Percentiles rank a stretch among this genome's conserved stretches.
These are phyloP conservation scores for Syncerus caffer DNA, from an alignment of 2,797 vertebrate species.

Conservation along the genomic window DNA sequence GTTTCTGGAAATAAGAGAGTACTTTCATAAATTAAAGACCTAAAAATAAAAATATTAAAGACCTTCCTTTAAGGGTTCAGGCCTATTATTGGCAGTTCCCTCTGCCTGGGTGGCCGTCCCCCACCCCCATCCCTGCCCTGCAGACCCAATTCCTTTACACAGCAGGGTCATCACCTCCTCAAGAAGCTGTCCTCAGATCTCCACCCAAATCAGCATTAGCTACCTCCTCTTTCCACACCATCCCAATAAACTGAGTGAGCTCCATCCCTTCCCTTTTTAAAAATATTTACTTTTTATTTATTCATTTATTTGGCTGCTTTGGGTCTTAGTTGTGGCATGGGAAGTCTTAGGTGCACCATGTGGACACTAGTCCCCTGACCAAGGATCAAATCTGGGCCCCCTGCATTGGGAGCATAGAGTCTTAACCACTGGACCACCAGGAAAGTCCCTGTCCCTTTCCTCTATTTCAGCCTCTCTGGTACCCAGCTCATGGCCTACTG, in stretches of 20 bases:
- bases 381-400: background rate
- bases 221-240: accelerated
- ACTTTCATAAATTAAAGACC: background rate
- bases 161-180: background rate
- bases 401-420: background rate
- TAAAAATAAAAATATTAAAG: background rate
- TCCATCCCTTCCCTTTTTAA: background rate
- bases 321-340: background rate
- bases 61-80: background rate
- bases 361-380: background rate
- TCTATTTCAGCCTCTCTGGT: background rate
- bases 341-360: background rate
- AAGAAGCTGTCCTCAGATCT: background rate
- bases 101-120: background rate
- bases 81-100: background rate
- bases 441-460: background rate
- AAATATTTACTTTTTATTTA: background rate
- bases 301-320: background rate
- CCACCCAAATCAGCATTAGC: accelerated
- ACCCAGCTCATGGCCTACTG: accelerated
- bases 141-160: background rate
- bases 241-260: background rate
- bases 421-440: background rate
- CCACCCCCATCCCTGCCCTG: background rate
- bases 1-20: slow-evolving; percentile 66